phyloP scores from a whole-genome alignment of 2,888 invertebrate genomes.

The Orthosia gracilis region DNA sequence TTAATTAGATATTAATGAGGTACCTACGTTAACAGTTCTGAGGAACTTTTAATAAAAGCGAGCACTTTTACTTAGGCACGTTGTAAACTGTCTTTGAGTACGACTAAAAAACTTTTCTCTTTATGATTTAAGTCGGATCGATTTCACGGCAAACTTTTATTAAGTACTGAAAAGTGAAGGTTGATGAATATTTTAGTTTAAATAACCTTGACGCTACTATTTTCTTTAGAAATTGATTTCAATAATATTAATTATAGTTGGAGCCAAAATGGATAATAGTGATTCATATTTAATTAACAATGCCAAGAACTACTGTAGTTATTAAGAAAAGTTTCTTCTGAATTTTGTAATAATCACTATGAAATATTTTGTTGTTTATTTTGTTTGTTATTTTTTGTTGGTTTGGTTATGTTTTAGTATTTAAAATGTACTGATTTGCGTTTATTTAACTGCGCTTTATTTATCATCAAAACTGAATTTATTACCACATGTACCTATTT shows the following conservation, averaged over 20 bases:
- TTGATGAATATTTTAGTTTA: conserved; percentile 32
- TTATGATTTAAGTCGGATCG: conserved; percentile 2
- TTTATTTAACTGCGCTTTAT: neutral
- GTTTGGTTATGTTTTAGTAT: too few relatives aligned
- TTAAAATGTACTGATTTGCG: neutral
- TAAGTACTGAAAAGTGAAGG: conserved; percentile 12
- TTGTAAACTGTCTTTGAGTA: neutral
- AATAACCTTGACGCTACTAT: conserved; percentile 14
- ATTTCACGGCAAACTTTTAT: conserved; percentile 17
- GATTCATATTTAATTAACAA: conserved; percentile 32
- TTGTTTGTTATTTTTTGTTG: too few relatives aligned
- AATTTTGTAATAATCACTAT: conserved; percentile 2
- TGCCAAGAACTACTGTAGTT: conserved; percentile 12
- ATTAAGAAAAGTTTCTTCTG: conserved; percentile 9
- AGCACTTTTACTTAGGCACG: neutral
- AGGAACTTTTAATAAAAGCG: neutral
- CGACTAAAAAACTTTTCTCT: conserved; percentile 5
- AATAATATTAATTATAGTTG: conserved; percentile 34
- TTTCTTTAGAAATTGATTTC: conserved; percentile 45
- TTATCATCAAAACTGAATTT: neutral
- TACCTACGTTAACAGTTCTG: conserved; percentile 2
- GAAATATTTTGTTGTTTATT: conserved; percentile 12
- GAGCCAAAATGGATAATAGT: conserved; percentile 24
- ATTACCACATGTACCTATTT: neutral
- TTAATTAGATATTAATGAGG: conserved; percentile 12